A percentile compares a stretch with the other conserved stretches of the same genome.
These are phyloP conservation scores for Penaeus indicus DNA, from an alignment of 1,140 invertebrate species.

Conservation along the genomic window DNA sequence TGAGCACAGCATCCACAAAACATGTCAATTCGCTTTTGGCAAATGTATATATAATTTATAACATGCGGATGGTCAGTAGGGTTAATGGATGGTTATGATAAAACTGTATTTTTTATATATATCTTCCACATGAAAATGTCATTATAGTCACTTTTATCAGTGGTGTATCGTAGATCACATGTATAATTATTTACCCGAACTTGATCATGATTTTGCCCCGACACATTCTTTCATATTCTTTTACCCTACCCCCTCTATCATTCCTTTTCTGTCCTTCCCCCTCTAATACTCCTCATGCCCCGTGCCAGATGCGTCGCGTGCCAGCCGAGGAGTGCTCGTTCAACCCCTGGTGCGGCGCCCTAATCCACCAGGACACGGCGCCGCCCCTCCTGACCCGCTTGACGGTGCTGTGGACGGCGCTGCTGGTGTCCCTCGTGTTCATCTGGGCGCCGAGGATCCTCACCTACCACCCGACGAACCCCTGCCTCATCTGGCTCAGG, in stretches of 20 bases:
- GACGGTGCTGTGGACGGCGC: conserved; percentile 20
- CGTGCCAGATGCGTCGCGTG: conserved; percentile 17
- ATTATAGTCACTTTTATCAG: too few species aligned
- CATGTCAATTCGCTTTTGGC: too few species aligned
- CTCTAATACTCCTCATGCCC: neutral
- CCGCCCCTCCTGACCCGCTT: conserved; percentile 48
- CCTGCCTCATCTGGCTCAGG: conserved; percentile 17
- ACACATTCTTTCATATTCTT: too few species aligned
- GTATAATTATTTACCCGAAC: too few species aligned
- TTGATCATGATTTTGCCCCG: too few species aligned
- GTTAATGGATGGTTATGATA: too few species aligned
- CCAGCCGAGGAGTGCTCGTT: conserved; percentile 39
- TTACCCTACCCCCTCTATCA: neutral
- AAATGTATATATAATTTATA: too few species aligned
- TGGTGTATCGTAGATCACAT: too few species aligned
- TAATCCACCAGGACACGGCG: conserved; percentile 22
- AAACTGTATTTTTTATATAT: too few species aligned
- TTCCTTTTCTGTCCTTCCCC: neutral
- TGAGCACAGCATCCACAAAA: too few species aligned
- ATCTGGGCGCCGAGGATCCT: conserved; percentile 42
- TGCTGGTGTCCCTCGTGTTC: conserved; percentile 21
- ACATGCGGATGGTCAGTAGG: too few species aligned
- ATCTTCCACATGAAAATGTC: too few species aligned
- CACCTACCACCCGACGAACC: conserved; percentile 34
- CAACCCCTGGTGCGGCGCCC: conserved; percentile 39